phyloP scores from a whole-genome alignment of 2,113 vertebrate species.

The Neomonachus schauinslandi region DNA sequence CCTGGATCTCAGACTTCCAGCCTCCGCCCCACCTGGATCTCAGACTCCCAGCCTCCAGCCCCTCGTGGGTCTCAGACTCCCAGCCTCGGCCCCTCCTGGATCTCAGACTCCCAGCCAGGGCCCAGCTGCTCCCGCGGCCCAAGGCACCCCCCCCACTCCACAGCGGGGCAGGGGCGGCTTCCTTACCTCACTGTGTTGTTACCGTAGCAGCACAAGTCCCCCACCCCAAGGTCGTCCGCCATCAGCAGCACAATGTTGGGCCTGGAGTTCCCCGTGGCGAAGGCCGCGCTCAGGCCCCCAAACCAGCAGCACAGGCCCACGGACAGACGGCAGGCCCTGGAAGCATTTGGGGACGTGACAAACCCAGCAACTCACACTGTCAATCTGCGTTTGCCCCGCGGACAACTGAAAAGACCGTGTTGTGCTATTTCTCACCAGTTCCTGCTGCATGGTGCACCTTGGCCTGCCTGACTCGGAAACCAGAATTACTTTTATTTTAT shows the following conservation, averaged over 20 bases:
- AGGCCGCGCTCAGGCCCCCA: fast-evolving
- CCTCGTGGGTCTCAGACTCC: too few relatives aligned
- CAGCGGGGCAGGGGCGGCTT: fast-evolving
- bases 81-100: too few relatives aligned
- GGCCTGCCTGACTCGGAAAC: background rate
- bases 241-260: conserved; percentile 92
- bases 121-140: background rate
- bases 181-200: conserved; percentile 90
- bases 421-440: too few relatives aligned
- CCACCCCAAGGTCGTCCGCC: conserved; percentile 93
- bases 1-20: too few relatives aligned
- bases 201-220: conserved; percentile 92
- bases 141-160: background rate
- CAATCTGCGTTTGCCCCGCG: background rate
- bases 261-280: background rate
- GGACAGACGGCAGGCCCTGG: background rate
- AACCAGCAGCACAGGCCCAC: fast-evolving
- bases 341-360: fast-evolving
- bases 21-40: too few relatives aligned
- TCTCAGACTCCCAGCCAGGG: too few relatives aligned
- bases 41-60: too few relatives aligned
- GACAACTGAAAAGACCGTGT: background rate
- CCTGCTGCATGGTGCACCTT: fast-evolving
- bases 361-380: fast-evolving
- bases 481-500: background rate